These are phyloP conservation scores for Anabacerthia variegaticeps DNA, from an alignment of 2,797 vertebrate genomes.

Conservation along the genomic window DNA sequence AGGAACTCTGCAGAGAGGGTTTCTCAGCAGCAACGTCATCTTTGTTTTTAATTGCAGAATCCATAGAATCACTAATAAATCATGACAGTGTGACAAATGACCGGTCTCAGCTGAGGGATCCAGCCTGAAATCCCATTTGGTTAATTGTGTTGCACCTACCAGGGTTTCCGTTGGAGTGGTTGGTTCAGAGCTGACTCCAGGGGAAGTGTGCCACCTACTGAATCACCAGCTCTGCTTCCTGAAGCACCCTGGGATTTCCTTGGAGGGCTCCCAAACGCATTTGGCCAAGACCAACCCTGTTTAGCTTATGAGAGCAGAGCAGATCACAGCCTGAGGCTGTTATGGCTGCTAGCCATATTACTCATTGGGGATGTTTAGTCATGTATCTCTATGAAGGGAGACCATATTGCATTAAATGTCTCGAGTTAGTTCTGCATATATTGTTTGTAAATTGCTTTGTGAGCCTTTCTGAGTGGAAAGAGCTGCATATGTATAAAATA, in stretches of 20 bases:
- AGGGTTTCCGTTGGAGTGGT: background rate
- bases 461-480: conserved; percentile 15
- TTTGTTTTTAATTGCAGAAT: conserved; percentile 15
- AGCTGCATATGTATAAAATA: conserved; percentile 12
- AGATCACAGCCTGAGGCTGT: conserved; percentile 69
- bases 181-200: conserved; percentile 37
- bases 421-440: conserved; percentile 54
- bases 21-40: background rate
- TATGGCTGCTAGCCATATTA: conserved; percentile 72
- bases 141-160: conserved; percentile 19
- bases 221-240: conserved; percentile 64
- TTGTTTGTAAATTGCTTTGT: conserved; percentile 41
- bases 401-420: conserved; percentile 64
- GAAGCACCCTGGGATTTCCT: conserved; percentile 67
- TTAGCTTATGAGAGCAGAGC: conserved; percentile 65
- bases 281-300: conserved; percentile 37
- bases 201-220: conserved; percentile 64
- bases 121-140: conserved; percentile 15
- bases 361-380: conserved; percentile 76
- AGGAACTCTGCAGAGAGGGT: background rate
- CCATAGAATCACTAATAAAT: conserved; percentile 7
- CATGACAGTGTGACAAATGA: conserved; percentile 29
- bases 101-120: background rate
- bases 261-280: conserved; percentile 63
- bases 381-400: conserved; percentile 71